Evolutionary conservation across 2,797 vertebrate genomes (phyloP).

Genomic region (Mustela erminea): DNA sequence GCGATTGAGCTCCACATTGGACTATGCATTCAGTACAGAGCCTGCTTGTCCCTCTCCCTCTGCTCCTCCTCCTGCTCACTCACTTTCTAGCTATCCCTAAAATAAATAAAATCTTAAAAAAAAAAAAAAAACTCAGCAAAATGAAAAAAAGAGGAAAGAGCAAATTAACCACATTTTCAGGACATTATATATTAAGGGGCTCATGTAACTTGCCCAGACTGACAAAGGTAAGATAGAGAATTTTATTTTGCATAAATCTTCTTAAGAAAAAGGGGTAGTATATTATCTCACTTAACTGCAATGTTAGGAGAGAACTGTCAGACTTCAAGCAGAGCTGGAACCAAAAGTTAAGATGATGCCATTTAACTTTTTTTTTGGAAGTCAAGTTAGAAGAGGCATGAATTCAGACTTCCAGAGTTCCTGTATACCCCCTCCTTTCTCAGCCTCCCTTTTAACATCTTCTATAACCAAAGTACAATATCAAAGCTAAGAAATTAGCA

Average conservation of each 20-base stretch:
- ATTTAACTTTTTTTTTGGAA: not conserved
- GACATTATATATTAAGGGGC: not conserved
- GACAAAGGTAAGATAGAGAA: not conserved
- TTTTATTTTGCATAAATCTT: not conserved
- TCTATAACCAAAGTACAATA: not conserved
- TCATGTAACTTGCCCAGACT: not conserved
- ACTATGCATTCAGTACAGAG: not conserved
- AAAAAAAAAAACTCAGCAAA: not conserved
- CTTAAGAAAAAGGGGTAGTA: not conserved
- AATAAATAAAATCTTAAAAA: not conserved
- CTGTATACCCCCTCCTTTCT: not conserved
- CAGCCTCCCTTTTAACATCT: not conserved
- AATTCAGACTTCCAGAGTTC: not conserved
- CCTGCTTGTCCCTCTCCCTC: not conserved
- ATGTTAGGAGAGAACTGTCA: not conserved
- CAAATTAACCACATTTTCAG: not conserved
- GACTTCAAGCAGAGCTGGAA: not conserved
- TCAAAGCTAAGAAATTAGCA: not conserved
- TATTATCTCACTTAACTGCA: not conserved
- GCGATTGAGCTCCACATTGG: not conserved
- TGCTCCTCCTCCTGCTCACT: not conserved
- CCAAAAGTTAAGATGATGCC: not conserved
- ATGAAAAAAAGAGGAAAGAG: not conserved
- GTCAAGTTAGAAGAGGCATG: not conserved
- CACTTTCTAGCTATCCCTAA: not conserved